Evolutionary conservation across 2,888 invertebrate genomes (phyloP), one percentile per base, ranked within the genome.

Genomic region (Mystacides longicornis): DNA sequence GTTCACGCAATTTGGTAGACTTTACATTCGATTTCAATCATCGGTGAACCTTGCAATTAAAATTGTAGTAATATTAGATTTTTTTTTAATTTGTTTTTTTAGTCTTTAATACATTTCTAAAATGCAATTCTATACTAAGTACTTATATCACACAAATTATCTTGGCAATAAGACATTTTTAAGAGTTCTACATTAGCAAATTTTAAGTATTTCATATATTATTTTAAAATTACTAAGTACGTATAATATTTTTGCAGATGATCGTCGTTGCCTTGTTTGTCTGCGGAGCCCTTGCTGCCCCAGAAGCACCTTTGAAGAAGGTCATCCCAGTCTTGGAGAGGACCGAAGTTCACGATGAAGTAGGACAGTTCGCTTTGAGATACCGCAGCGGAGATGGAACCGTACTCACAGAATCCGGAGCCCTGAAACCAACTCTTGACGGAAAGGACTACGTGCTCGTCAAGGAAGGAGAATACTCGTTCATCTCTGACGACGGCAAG

Each of bases 401-500:
- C 43, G 42, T 47, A 2, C 27, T 60, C 52, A 19, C 27, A n/a
- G 58, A 60, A 52, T 49, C 50, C 20, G 60, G 60, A 33, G 58
- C 52, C 48, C 54, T 60, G 43, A 58, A 58, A 23, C 58, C 58
- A n/a, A 60, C 56, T 21, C 19, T 47, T 11, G 60, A 60, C 49
- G 58, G 58, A 37, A 58, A 56, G 51, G 58, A 56, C 42, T 52
- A 56, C 45, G 60, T 57, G 23, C 56, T 60, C 31, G 58, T 56
- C 48, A 58, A 58, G 49, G 50, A 55, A 22, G 60, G 60, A 37
- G 55, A 56, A 23, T 60, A 52, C 58, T 46, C 53, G 23, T 58
- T 55, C 58, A 48, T 42, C 45, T 52, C 56, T n/a, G 31, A 49
- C 31, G 51, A 60, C 37, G 60, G 60, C n/a, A 23, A 56, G 23